Conservation (phyloP, 2,797 vertebrate genomes). For the Sebastes nivosus region DNA sequence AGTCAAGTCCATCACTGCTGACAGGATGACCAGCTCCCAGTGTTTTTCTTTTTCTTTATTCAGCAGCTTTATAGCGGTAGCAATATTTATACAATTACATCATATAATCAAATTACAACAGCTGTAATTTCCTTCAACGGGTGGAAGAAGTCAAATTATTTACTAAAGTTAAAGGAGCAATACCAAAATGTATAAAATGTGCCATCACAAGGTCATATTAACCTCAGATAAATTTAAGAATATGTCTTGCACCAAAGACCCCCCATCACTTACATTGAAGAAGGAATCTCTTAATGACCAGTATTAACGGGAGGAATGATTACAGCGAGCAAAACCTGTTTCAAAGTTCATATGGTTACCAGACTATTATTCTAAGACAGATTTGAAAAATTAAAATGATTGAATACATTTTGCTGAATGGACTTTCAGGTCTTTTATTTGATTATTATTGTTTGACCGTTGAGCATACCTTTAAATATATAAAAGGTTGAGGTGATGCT, state of each 20-base stretch:
- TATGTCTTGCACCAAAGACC: neutral
- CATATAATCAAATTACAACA: neutral
- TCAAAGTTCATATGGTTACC: neutral
- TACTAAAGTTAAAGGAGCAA: neutral
- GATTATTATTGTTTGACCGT: neutral
- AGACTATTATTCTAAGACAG: neutral
- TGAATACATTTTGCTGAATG: neutral
- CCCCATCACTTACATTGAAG: neutral
- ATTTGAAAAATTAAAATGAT: too few relatives aligned
- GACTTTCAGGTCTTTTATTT: neutral
- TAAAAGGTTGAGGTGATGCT: too few relatives aligned
- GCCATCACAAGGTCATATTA: neutral
- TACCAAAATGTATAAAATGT: neutral
- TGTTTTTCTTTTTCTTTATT: neutral
- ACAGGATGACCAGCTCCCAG: too few relatives aligned
- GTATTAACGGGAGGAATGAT: neutral
- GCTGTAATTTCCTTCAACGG: neutral
- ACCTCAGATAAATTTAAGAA: neutral
- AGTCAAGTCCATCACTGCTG: neutral
- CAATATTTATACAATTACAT: neutral
- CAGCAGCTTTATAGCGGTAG: neutral
- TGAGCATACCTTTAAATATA: neutral
- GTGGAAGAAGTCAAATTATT: neutral
- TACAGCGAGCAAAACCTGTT: neutral
- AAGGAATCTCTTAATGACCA: neutral